Base-by-base conservation (phyloP, 2,113 vertebrate species). In the Oxyura jamaicensis region DNA sequence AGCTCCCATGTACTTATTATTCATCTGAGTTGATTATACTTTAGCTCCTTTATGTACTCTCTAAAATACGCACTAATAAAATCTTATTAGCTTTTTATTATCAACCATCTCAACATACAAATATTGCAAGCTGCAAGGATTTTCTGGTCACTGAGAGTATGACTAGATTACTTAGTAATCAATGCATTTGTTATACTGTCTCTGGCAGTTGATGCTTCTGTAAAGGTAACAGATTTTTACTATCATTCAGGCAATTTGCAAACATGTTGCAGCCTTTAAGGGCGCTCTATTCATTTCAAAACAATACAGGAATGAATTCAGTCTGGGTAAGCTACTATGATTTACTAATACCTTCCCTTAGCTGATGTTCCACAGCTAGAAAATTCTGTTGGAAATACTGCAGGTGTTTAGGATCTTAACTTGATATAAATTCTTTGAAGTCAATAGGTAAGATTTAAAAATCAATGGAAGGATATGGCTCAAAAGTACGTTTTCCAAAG, bases 11-110 rank as follows among this genome's bases (percentile, higher is more conserved):
- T 44, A 90, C 63, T 72, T 95, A 76, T 71, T 96, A 88, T 83
- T 95, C 60, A 83, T 94, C 65, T 88, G 31, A 87, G 77, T 88
- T 93, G 87, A 97, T 83, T 95, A 91, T 86, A 74, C 90, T 96
- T 96, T 83, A 90, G 73, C 44, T 96, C 95, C 58, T 96, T 95
- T 78, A 94, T 67, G 36, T 94, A 86, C 78, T 96, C 78, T 92
- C 91, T 96, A 94, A 96, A 98, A 95, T 68, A 95, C 15, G 58
- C 85, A 83, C 73, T 91, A 95, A 96, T 96, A 97, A 96, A 98
- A 95, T 78, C 73, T 90, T 84, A 66, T 65, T 95, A 86, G 56
- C 68, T 39, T 90, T 96, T 87, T 94, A 90, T 91, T 96, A 94
- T 93, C 56, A 95, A 59, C 83, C 87, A n/a, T 84, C 84, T 97